Conservation (phyloP, 2,888 invertebrate species). For the Drosophila seclusa region DNA sequence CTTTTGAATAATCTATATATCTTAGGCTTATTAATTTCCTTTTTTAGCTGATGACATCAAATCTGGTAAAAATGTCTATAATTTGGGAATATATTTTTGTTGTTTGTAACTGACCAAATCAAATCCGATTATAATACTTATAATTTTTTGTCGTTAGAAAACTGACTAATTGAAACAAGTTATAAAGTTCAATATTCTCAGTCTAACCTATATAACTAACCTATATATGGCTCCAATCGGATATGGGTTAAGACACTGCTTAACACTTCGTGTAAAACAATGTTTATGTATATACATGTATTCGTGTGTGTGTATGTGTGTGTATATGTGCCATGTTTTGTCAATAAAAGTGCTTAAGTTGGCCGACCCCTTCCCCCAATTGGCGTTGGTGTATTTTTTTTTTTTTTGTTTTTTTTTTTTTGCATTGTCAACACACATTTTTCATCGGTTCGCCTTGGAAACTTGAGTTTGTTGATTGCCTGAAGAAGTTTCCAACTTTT, state of each 20-base stretch:
- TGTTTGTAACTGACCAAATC: too few relatives aligned
- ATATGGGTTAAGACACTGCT: slow-evolving; percentile 16
- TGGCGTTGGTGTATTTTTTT: neutral
- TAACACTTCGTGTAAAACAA: neutral
- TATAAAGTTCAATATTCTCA: neutral
- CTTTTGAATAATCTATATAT: neutral
- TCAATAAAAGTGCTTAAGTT: slow-evolving; percentile 49
- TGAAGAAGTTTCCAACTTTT: slow-evolving; percentile 39
- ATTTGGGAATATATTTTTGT: too few relatives aligned
- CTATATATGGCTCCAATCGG: slow-evolving; percentile 22
- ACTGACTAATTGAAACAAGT: neutral
- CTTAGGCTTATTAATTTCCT: neutral
- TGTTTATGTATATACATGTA: neutral
- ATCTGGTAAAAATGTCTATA: too few relatives aligned
- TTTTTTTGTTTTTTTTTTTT: neutral
- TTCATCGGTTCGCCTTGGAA: slow-evolving; percentile 66
- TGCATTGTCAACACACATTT: slow-evolving; percentile 63
- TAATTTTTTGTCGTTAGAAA: neutral
- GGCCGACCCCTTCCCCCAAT: neutral
- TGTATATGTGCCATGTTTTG: slow-evolving; percentile 40
- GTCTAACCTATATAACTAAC: slow-evolving; percentile 7
- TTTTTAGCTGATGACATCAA: neutral
- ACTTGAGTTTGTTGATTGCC: slow-evolving; percentile 74
- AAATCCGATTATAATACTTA: too few relatives aligned
- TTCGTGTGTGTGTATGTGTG: neutral